These are phyloP conservation scores for Sycophila texana DNA, from an alignment of 2,888 invertebrate genomes.

Conservation along the genomic window DNA sequence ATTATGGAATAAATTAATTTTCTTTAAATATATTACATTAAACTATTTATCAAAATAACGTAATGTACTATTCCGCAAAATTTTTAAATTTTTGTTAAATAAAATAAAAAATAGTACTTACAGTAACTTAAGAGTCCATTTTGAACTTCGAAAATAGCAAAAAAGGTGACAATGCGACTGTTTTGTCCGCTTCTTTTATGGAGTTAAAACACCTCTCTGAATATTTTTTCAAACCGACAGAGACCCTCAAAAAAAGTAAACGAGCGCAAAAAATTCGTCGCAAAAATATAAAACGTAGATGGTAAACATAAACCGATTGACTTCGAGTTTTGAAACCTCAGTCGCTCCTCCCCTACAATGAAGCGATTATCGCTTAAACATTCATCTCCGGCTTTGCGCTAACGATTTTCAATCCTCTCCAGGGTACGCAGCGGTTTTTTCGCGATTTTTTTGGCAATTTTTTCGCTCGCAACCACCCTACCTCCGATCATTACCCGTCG, in stretches of 20 bases:
- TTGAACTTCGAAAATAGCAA: background rate
- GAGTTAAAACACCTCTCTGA: background rate
- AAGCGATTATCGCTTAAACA: background rate
- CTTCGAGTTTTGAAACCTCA: background rate
- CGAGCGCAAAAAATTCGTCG: background rate
- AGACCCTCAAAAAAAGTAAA: background rate
- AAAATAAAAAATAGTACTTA: too few relatives aligned
- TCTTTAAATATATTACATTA: too few relatives aligned
- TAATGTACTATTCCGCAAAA: too few relatives aligned
- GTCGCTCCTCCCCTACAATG: background rate
- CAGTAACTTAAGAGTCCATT: background rate
- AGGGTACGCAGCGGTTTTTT: conserved; percentile 19
- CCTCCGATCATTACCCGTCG: conserved; percentile 16
- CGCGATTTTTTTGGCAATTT: conserved; percentile 36
- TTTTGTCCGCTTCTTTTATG: background rate
- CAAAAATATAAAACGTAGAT: conserved; percentile 10
- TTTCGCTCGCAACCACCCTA: conserved; percentile 17
- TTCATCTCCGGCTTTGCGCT: background rate
- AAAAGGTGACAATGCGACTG: conserved; percentile 8
- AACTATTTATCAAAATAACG: too few relatives aligned
- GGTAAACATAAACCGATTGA: conserved; percentile 11
- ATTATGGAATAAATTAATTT: too few relatives aligned
- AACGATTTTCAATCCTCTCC: background rate
- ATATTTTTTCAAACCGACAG: background rate
- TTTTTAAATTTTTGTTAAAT: too few relatives aligned